Evolutionary conservation across 1,140 invertebrate species (phyloP).

Genomic region (Sinella curviseta): DNA sequence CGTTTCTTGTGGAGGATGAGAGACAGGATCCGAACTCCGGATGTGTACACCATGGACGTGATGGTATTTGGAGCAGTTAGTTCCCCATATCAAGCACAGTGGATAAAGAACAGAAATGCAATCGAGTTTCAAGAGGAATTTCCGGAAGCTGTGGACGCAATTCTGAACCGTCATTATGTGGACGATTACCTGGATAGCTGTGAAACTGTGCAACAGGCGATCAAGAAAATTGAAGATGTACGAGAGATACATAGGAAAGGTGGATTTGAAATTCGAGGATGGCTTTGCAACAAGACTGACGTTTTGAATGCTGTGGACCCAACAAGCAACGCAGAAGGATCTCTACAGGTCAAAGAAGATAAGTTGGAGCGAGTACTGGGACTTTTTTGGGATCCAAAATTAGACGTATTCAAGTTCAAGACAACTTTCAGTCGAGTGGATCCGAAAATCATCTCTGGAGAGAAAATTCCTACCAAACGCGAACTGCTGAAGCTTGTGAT

Average conservation of each 20-base stretch:
- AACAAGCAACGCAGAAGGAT: not conserved
- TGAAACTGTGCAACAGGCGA: no score
- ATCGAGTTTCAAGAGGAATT: not conserved
- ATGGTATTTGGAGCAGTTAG: slow-evolving; percentile 33
- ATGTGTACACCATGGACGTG: slow-evolving; percentile 28
- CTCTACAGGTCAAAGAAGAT: slow-evolving; percentile 33
- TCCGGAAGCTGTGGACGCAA: not conserved
- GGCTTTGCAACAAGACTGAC: not conserved
- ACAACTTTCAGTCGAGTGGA: not conserved
- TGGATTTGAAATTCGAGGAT: slow-evolving; percentile 25
- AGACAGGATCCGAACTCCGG: not conserved
- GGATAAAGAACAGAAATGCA: slow-evolving; percentile 14
- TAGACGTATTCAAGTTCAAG: no score
- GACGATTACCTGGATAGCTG: no score
- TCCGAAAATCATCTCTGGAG: no score
- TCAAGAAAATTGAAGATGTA: slow-evolving; percentile 17
- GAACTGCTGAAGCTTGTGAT: no score
- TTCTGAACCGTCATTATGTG: no score
- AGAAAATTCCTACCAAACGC: no score
- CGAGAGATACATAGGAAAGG: slow-evolving; percentile 12
- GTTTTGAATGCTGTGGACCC: not conserved
- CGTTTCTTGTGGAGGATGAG: slow-evolving; percentile 31
- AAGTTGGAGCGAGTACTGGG: no score
- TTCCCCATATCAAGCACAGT: slow-evolving; percentile 19
- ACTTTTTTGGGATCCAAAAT: no score